Evolutionary conservation across 1,140 invertebrate species (phyloP).

Genomic region (Aphis craccivora): DNA sequence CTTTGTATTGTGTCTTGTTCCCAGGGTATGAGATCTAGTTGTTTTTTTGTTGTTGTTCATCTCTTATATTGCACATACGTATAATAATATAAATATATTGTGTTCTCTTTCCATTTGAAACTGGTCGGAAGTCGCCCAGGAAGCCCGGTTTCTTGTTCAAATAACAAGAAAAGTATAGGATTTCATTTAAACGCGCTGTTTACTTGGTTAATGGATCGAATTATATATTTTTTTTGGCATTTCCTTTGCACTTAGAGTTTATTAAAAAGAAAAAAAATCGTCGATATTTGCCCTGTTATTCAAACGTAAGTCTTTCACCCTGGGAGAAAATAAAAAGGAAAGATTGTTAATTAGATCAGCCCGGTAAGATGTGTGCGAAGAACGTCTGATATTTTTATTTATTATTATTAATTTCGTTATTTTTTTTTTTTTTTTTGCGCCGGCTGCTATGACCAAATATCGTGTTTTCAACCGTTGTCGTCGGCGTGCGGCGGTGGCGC

Average conservation of each 20-base stretch:
- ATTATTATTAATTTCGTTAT: neutral
- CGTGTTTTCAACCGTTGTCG: neutral
- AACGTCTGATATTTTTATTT: constrained; percentile 17
- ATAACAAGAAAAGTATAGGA: constrained; percentile 52
- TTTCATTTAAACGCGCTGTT: constrained; percentile 38
- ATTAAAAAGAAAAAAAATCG: neutral
- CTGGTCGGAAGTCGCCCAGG: constrained; percentile 54
- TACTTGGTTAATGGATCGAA: constrained; percentile 46
- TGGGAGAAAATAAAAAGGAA: neutral
- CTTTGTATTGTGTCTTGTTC: constrained; percentile 40
- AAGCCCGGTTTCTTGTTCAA: constrained; percentile 55
- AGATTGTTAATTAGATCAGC: constrained; percentile 13
- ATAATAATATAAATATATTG: neutral
- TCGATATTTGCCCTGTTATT: neutral
- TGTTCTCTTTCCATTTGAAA: constrained; percentile 9
- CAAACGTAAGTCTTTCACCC: neutral
- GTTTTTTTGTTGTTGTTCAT: constrained; percentile 19
- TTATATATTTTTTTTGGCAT: neutral
- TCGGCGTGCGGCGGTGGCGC: neutral
- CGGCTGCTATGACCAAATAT: constrained; percentile 15
- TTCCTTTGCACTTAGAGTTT: neutral
- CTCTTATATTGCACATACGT: neutral
- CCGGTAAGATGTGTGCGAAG: neutral
- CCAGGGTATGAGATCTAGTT: constrained; percentile 42
- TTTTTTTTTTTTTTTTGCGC: neutral